A percentile compares a stretch with the other conserved stretches of the same genome.
These are phyloP conservation scores for Pogonus chalceus DNA, from an alignment of 1,140 invertebrate species.

Conservation along the genomic window DNA sequence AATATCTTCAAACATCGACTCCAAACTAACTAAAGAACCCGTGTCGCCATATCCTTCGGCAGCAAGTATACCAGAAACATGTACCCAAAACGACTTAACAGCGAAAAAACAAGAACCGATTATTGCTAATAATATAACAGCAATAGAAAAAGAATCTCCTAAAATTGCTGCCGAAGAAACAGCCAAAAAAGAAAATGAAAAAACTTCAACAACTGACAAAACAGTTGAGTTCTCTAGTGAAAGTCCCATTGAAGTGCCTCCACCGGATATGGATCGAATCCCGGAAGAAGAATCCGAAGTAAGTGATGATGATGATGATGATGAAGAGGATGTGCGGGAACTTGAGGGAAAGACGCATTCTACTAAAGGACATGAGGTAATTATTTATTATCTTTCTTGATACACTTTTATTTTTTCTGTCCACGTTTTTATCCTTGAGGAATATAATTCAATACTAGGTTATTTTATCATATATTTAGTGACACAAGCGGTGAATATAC, in stretches of 20 bases:
- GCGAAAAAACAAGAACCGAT: background rate
- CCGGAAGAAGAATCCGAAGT: constrained; percentile 16
- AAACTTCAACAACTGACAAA: background rate
- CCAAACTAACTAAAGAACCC: background rate
- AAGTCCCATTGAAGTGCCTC: background rate
- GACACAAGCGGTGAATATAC: no score
- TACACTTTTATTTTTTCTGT: background rate
- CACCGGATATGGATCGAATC: background rate
- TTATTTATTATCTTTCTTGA: constrained; percentile 2
- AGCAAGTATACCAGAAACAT: background rate
- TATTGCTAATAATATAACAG: background rate
- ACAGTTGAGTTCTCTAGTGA: background rate
- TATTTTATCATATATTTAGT: no score
- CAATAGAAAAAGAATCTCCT: background rate
- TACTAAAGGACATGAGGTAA: constrained; percentile 66
- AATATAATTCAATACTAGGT: no score
- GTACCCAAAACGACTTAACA: background rate
- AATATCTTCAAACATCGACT: background rate
- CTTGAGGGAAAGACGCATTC: constrained; percentile 68
- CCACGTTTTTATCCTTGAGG: no score
- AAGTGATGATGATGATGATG: constrained; percentile 37
- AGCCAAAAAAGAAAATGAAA: background rate
- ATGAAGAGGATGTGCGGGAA: constrained; percentile 61
- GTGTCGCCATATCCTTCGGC: background rate
- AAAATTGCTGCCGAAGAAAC: background rate